Evolutionary conservation across 1,140 invertebrate species (phyloP), one percentile per base, ranked within the genome.

Genomic region (Meteorus sp.): DNA sequence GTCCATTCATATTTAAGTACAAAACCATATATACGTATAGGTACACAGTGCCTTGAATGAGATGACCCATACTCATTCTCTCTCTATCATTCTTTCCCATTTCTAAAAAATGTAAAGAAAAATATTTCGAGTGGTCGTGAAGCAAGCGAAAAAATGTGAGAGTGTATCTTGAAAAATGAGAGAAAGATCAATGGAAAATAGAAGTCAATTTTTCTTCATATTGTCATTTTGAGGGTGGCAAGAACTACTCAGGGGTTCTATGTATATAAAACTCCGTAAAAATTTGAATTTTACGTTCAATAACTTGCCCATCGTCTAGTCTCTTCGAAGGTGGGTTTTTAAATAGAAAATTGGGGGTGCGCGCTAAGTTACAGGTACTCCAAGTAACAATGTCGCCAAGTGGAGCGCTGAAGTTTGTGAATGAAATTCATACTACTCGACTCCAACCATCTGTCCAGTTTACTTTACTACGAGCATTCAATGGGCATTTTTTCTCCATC

Each of bases 281-380:
- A 39, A 39, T 39, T 39, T 39, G 13, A 39, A 39, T 39, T 39
- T 39, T 39, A 39, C 11, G 35, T 39, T 39, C 35, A 39, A 39
- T n/a, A 39, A 7, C 13, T 11, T 11, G 8, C 8, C 8, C 11
- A 13, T 39, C 35, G 35, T 39, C 35, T 13, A 39, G 13, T 15
- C 8, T 39, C 35, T 39, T 39, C n/a, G 35, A 39, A 13, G 35
- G 35, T 39, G 35, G 35, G 3, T 7, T 8, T 3, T 13, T 39
- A 39, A 9, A 29, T 39, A 39, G 35, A n/a, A n/a, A n/a, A n/a
- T n/a, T n/a, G n/a, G n/a, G n/a, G n/a, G n/a, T n/a, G n/a, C n/a
- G n/a, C n/a, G n/a, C n/a, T n/a, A n/a, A n/a, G 35, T 39, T 39
- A 39, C 35, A 39, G 35, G 35, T 39, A 39, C 35, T 39, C 35